phyloP scores from a whole-genome alignment of 2,888 invertebrate species.

The Tiphia femorata region DNA sequence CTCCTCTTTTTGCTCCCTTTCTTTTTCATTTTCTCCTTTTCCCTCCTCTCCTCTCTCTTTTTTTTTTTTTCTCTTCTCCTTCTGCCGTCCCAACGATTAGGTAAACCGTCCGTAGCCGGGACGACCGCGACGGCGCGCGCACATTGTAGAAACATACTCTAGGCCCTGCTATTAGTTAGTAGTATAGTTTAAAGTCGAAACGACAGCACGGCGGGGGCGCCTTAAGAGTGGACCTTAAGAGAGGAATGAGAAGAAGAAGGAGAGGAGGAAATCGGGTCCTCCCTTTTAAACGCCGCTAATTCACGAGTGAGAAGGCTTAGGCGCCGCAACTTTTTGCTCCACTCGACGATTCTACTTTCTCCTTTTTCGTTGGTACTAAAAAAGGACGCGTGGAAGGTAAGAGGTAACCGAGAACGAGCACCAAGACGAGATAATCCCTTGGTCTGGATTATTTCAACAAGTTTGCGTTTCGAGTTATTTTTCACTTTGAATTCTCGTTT shows the following conservation, averaged over 20 bases:
- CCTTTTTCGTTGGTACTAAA: neutral
- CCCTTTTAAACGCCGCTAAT: constrained; percentile 61
- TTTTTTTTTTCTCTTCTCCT: constrained; percentile 43
- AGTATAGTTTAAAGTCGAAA: constrained; percentile 63
- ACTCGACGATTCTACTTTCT: constrained; percentile 27
- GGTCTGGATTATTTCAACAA: no score
- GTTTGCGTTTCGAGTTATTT: no score
- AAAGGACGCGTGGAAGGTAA: neutral
- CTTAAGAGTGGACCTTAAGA: constrained; percentile 18
- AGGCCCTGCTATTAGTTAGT: constrained; percentile 65
- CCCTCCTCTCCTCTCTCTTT: neutral
- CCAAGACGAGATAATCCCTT: neutral
- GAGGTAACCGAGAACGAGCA: neutral
- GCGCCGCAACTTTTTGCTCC: no score
- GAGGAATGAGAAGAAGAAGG: constrained; percentile 25
- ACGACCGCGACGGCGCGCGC: constrained; percentile 48
- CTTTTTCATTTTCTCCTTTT: neutral
- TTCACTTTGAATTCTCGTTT: no score
- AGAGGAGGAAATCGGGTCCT: constrained; percentile 32
- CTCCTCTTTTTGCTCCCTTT: neutral
- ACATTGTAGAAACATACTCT: constrained; percentile 62
- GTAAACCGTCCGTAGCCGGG: constrained; percentile 65
- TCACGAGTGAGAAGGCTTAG: constrained; percentile 58
- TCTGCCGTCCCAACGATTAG: constrained; percentile 67
- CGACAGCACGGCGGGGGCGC: constrained; percentile 17